Conservation (phyloP, 2,888 invertebrate genomes). For the Argyra leucocephala region DNA sequence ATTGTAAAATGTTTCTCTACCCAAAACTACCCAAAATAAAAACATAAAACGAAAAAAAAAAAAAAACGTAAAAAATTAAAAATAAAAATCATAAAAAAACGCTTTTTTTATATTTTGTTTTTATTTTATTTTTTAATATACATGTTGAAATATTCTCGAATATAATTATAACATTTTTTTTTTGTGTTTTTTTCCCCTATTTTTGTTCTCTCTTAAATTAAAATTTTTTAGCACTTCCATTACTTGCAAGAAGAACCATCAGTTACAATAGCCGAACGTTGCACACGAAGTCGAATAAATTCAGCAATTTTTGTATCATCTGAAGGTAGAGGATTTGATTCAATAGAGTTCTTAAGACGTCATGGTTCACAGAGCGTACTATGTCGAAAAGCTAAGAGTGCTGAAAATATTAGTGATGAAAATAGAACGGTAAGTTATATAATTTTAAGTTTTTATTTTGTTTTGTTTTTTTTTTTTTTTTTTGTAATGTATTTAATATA, state of each 20-base stretch:
- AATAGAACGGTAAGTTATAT: slow-evolving; percentile 37
- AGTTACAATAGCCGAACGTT: slow-evolving; percentile 53
- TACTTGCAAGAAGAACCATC: slow-evolving; percentile 59
- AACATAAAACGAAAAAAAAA: too few species aligned
- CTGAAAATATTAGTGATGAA: slow-evolving; percentile 54
- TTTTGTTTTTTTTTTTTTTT: too few species aligned
- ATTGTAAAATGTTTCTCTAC: too few species aligned
- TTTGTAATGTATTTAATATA: too few species aligned
- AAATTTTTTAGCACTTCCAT: slow-evolving; percentile 57
- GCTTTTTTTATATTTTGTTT: background rate
- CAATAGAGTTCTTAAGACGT: slow-evolving; percentile 67
- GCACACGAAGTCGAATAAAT: slow-evolving; percentile 66
- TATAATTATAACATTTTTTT: too few species aligned
- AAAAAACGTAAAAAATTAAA: too few species aligned
- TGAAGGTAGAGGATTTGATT: slow-evolving; percentile 65
- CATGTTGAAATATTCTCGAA: too few species aligned
- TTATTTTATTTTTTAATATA: slow-evolving; percentile 8
- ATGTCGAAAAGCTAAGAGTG: slow-evolving; percentile 70
- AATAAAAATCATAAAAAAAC: too few species aligned
- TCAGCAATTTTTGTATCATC: slow-evolving; percentile 77
- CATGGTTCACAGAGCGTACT: slow-evolving; percentile 71
- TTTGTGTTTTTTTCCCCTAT: slow-evolving; percentile 2
- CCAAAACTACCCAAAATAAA: too few species aligned
- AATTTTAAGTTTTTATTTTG: slow-evolving; percentile 10
- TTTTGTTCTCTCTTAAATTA: slow-evolving; percentile 9